A percentile compares a stretch with the other conserved stretches of the same genome.
Conservation (phyloP, 2,797 vertebrate genomes). For the Cossypha polioptera region DNA sequence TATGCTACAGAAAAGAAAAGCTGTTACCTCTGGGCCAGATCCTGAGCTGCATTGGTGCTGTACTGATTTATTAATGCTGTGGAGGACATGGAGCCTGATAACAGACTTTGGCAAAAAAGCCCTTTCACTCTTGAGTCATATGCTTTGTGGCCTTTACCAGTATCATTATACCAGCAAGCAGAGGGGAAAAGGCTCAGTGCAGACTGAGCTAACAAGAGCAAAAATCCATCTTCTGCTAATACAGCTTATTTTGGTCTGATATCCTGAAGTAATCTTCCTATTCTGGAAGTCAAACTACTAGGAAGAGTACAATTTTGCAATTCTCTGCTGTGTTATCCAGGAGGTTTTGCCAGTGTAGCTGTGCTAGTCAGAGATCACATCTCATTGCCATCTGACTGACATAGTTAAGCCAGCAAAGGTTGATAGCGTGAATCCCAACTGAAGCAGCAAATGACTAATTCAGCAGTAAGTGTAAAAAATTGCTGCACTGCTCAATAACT, state of each 20-base stretch:
- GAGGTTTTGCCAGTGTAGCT: background rate
- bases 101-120: background rate
- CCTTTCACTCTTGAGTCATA: background rate
- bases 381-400: background rate
- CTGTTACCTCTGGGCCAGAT: background rate
- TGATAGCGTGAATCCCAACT: background rate
- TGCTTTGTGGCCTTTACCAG: background rate
- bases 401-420: background rate
- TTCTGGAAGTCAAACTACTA: background rate
- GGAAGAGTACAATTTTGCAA: background rate
- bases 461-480: background rate
- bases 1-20: background rate
- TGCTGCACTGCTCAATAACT: background rate
- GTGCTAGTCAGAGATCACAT: background rate
- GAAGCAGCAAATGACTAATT: conserved; percentile 24
- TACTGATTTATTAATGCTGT: background rate
- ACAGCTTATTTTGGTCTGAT: background rate
- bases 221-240: background rate
- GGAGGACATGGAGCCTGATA: background rate
- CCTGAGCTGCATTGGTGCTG: background rate
- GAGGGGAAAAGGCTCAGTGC: background rate
- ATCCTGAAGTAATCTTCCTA: background rate
- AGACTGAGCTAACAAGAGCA: background rate
- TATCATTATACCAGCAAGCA: background rate
- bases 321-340: background rate